Evolutionary conservation across 1,140 invertebrate genomes (phyloP), one percentile per base, ranked within the genome.

Genomic region (Hycleus cichorii): DNA sequence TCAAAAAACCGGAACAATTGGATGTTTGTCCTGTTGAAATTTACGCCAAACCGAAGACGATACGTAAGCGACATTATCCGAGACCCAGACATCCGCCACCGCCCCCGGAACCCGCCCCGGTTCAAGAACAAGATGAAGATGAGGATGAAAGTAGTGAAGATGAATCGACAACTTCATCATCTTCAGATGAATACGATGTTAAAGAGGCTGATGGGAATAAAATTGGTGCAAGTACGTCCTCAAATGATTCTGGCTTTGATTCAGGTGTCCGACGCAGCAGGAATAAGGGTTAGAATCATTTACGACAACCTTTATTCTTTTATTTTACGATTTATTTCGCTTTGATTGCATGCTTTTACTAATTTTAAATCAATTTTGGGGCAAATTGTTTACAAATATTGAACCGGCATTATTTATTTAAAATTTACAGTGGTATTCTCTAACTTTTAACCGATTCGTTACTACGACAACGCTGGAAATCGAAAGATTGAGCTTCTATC

Each of bases 181-280:
- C 52, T 2, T 59, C 58, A 44, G 59, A 62, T 46, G 67, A 71
- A 40, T 55, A 38, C 39, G 77, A 78, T 59, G 76, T 74, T 63
- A 77, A 69, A 47, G 76, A 77, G 48, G 74, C 54, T 26, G 64
- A 75, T 64, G 67, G 64, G 11, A 62, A 32, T 40, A 64, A 67
- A 54, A 75, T 78, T 38, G 76, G 80, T 65, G 79, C 78, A 58
- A 81, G 80, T 62, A 81, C 79, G 12, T 80, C 79, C 51, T 81
- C 80, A 8, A 80, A 79, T 69, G 80, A 82, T 70, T 82, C 80
- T 42, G 80, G 80, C 43, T 82, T 82, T 66, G 79, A 81, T 69
- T 82, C 80, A 12, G 74, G 75, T 40, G 77, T 26, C 77, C 77
- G 12, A 74, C 76, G 54, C 62, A 57, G 12, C 49, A 69, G 64